phyloP scores from a whole-genome alignment of 2,113 vertebrate genomes.

The Amphilophus citrinellus region DNA sequence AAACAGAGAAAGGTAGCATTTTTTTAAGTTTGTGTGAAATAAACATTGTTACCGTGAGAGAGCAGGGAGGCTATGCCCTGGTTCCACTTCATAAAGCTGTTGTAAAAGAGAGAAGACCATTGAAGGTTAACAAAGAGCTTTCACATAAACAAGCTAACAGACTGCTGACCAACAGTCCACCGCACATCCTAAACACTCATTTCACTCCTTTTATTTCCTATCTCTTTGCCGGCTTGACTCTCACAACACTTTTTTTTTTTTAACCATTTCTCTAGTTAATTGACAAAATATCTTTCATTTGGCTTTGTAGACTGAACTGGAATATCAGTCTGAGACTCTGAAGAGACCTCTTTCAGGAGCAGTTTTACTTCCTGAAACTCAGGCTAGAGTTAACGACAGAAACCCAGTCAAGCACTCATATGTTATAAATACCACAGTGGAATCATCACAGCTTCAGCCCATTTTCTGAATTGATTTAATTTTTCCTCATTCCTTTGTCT shows the following conservation, averaged over 20 bases:
- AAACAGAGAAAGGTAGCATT: background rate
- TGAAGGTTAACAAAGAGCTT: constrained; percentile 65
- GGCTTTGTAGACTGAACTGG: background rate
- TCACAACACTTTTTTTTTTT: constrained; percentile 4
- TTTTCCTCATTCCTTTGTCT: constrained; percentile 36
- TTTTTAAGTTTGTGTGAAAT: background rate
- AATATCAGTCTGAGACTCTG: background rate
- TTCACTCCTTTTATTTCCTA: constrained; percentile 20
- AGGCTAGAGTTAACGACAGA: constrained; percentile 8
- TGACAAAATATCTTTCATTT: constrained; percentile 12
- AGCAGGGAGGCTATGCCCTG: constrained; percentile 26
- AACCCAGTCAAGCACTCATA: constrained; percentile 15
- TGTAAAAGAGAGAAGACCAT: constrained; percentile 57
- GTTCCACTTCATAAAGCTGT: constrained; percentile 67
- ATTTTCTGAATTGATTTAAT: constrained; percentile 24
- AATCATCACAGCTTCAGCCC: constrained; percentile 23
- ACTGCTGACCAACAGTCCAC: constrained; percentile 14
- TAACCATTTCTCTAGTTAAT: background rate
- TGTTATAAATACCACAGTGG: constrained; percentile 26
- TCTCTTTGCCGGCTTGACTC: background rate
- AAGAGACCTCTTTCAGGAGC: background rate
- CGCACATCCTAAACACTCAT: constrained; percentile 44
- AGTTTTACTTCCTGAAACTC: constrained; percentile 7
- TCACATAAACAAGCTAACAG: constrained; percentile 61
- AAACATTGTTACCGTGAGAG: constrained; percentile 3